Base-by-base conservation (phyloP, 2,797 vertebrate species). In the Orestias chungarensis region DNA sequence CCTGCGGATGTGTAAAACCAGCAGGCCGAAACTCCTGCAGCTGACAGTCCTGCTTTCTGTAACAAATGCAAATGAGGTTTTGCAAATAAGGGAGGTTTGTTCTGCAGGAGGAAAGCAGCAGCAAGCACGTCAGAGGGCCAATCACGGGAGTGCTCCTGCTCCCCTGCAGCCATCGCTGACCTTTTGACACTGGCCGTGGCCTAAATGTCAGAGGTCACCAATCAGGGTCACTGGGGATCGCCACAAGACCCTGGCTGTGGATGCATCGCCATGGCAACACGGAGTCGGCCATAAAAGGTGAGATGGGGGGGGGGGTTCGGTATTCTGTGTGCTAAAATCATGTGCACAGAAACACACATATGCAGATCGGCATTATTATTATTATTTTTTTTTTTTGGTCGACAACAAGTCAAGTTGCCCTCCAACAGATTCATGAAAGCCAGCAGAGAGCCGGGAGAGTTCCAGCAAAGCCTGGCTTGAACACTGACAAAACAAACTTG, bases 111-210 rank as follows among this genome's bases (percentile, higher is more conserved):
- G 85, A 80, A 72, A 75, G 84, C 72, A 54, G 76, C 77, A 76
- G 86, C 50, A 72, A 85, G 84, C 65, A 61, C 82, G 85, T 87
- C 75, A 79, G 83, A 71, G 85, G 91, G 88, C 89, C 93, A 94
- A 94, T 95, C 93, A 92, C 57, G 73, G 80, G 89, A 94, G 89
- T 92, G 92, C 89, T 92, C 91, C 89, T 77, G 86, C 88, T 90
- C 86, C 91, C 94, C 93, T 93, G 85, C 54, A 89, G 94, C 85
- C 93, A 94, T 89, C 68, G n/a, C 88, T 94, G 92, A 94, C 94
- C 93, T 93, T 75, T 86, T 86, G 90, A 88, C 92, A 85, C 92
- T 92, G 91, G 92, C 92, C 86, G 71, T 92, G 92, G 92, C 92
- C 93, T 87, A 88, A 88, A 91, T 91, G 93, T 93, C 92, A 94